Base-by-base conservation (phyloP, 2,888 invertebrate species). In the Hydraecia micacea region DNA sequence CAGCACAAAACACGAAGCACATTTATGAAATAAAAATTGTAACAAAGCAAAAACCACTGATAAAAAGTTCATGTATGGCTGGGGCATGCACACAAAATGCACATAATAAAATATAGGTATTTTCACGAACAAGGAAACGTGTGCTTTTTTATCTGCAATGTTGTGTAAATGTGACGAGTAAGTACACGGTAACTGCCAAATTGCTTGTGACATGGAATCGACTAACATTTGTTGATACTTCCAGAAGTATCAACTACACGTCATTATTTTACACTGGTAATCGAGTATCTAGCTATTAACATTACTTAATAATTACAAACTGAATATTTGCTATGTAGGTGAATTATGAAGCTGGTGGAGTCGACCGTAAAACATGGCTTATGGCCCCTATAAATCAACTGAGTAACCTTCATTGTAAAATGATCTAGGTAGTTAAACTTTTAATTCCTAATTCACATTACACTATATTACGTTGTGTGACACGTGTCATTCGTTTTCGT, bases 101-200 rank as follows among this genome's bases (percentile, higher is more conserved):
- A 72, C 82, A 78, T 79, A 83, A 78, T 79, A 83, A 81, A 80
- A 84, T 74, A 74, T 73, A 18, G n/a, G 21, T 39, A 86, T 84
- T 86, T 85, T 87, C 79, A 77, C 39, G 78, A 75, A 79, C 76
- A 77, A 83, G 81, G 83, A 89, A 88, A 82, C 68, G 73, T 70
- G 58, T 63, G 46, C 77, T 79, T 87, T 87, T 86, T 81, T 86
- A 78, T 82, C 79, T 80, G 73, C 46, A 63, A 42, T 18, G 75
- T 68, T 75, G 81, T 85, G 68, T 66, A 58, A 80, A 73, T 73
- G 66, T 72, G 65, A 75, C 63, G 32, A 78, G 62, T 65, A 68
- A 78, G 62, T 65, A 68, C 58, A 70, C 67, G 79, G 49, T 74
- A 55, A 52, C 36, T 72, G 55, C n/a, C 36, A n/a, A 55, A 66